Evolutionary conservation across 2,797 vertebrate species (phyloP).

Genomic region (Acipenser oxyrinchus): DNA sequence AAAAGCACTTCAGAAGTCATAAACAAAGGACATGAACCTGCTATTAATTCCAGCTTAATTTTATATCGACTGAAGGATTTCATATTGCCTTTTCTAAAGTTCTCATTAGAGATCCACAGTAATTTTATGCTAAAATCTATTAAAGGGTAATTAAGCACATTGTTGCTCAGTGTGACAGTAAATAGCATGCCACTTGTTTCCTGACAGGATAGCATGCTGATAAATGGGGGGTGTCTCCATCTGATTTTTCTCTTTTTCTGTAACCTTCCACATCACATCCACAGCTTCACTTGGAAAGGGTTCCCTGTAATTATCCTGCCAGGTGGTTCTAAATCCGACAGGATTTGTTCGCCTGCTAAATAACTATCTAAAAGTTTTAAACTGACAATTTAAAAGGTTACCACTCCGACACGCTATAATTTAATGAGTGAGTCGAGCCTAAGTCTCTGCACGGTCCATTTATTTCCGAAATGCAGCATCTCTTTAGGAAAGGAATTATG

Average conservation of each 20-base stretch:
- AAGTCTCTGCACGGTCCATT: not conserved
- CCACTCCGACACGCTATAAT: not conserved
- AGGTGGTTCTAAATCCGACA: conserved; percentile 2
- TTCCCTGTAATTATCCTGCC: conserved; percentile 7
- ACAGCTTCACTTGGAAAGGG: conserved; percentile 1
- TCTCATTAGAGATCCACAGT: not conserved
- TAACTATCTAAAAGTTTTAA: conserved; percentile 11
- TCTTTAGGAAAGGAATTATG: not conserved
- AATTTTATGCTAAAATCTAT: conserved; percentile 1
- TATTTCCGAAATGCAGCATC: not conserved
- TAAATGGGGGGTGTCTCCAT: conserved; percentile 1
- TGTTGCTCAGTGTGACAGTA: conserved; percentile 9
- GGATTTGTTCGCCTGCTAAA: conserved; percentile 2
- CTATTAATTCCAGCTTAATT: too few species aligned
- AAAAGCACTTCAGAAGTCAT: too few species aligned
- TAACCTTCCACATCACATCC: not conserved
- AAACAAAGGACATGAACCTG: too few species aligned
- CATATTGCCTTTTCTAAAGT: not conserved
- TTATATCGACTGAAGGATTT: not conserved
- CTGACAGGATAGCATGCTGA: conserved; percentile 5
- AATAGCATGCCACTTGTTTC: conserved; percentile 4
- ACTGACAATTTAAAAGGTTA: conserved; percentile 8
- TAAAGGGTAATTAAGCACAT: conserved; percentile 4
- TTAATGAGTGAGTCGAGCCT: not conserved
- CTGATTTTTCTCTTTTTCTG: not conserved